Evolutionary conservation across 2,113 vertebrate species (phyloP).

Genomic region (Daboia siamensis): DNA sequence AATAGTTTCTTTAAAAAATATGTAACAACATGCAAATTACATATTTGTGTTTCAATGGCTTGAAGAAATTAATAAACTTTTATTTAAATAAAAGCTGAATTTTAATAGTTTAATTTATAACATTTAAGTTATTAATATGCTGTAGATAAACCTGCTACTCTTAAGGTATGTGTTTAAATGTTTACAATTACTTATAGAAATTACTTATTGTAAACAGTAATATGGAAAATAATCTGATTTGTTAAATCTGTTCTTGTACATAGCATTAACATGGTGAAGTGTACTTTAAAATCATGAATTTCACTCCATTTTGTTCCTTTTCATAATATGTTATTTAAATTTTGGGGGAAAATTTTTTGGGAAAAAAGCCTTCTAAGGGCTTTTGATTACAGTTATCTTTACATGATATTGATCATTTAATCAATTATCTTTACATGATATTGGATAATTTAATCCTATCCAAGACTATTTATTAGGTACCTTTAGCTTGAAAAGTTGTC

Average conservation of each 20-base stretch:
- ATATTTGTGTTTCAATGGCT: background rate
- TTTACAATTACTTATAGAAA: background rate
- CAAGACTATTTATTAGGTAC: conserved; percentile 33
- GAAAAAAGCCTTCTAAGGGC: background rate
- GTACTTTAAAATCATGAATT: conserved; percentile 30
- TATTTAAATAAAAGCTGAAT: background rate
- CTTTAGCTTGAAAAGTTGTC: conserved; percentile 47
- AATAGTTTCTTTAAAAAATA: background rate
- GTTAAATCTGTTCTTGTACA: conserved; percentile 14
- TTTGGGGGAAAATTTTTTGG: background rate
- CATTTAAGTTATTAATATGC: conserved; percentile 3
- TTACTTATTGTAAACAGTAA: no score
- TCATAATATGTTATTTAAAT: background rate
- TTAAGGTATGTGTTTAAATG: background rate
- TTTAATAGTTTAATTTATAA: background rate
- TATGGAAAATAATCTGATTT: background rate
- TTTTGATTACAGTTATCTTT: background rate
- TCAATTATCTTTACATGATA: conserved; percentile 25
- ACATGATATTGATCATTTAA: conserved; percentile 36
- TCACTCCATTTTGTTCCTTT: conserved; percentile 21
- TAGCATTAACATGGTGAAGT: background rate
- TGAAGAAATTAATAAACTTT: conserved; percentile 15
- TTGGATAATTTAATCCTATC: conserved; percentile 42
- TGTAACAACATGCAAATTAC: background rate
- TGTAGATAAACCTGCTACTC: conserved; percentile 11